Conservation (phyloP, 2,888 invertebrate genomes). For the Latheticus oryzae region DNA sequence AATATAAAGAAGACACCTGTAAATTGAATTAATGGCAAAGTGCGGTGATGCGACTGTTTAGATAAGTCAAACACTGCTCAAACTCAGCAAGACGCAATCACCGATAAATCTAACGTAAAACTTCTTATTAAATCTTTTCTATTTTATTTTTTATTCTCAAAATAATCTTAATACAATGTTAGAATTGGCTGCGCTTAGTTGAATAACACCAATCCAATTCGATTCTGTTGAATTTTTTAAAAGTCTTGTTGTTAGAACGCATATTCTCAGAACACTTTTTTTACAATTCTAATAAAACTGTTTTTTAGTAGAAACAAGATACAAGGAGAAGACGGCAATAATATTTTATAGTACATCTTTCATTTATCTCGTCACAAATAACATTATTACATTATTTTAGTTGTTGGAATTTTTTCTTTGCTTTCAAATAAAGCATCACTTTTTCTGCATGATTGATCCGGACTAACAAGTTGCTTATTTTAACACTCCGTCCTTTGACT, state of each 20-base stretch:
- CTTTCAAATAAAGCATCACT: conserved; percentile 12
- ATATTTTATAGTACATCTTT: no score
- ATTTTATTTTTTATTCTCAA: no score
- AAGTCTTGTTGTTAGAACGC: conserved; percentile 7
- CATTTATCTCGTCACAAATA: not conserved
- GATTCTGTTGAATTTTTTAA: conserved; percentile 24
- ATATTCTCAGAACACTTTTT: conserved; percentile 6
- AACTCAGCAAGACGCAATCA: no score
- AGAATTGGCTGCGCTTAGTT: no score
- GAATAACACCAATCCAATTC: conserved; percentile 17
- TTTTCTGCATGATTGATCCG: not conserved
- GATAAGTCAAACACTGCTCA: no score
- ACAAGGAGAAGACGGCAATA: no score
- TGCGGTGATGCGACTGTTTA: no score
- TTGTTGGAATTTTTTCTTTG: conserved; percentile 2
- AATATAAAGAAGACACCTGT: conserved; percentile 44
- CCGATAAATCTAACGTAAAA: no score
- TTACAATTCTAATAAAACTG: conserved; percentile 19
- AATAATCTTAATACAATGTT: no score
- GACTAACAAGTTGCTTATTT: not conserved
- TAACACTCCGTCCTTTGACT: not conserved
- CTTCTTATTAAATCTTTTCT: no score
- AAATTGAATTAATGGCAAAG: conserved; percentile 30
- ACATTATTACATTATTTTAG: conserved; percentile 1
- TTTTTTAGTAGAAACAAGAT: not conserved